Evolutionary conservation across 2,888 invertebrate species (phyloP).

Genomic region (Biston stratarius): DNA sequence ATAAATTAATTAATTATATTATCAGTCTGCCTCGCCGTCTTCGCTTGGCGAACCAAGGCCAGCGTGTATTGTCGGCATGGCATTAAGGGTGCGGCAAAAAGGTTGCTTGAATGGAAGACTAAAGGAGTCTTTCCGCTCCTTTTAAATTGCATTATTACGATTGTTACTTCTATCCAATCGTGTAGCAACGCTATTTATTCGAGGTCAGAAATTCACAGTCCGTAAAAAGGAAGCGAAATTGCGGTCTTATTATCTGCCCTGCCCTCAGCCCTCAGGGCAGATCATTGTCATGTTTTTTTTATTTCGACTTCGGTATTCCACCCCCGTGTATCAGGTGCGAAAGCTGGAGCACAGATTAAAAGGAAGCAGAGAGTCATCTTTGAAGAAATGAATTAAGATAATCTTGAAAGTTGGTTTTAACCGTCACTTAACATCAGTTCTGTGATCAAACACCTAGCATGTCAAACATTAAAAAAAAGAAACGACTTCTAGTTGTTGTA

Average conservation of each 20-base stretch:
- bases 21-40: too few relatives aligned
- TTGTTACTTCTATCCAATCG: constrained; percentile 10
- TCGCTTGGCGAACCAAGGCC: too few relatives aligned
- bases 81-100: not conserved
- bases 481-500: too few relatives aligned
- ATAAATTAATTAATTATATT: too few relatives aligned
- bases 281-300: constrained; percentile 38
- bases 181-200: constrained; percentile 4
- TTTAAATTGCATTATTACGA: not conserved
- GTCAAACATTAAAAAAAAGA: too few relatives aligned
- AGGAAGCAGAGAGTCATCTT: not conserved
- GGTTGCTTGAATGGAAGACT: not conserved
- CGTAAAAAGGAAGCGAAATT: constrained; percentile 21
- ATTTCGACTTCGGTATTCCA: constrained; percentile 30
- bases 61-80: too few relatives aligned
- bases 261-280: constrained; percentile 21
- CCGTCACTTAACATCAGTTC: too few relatives aligned
- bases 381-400: not conserved
- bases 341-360: constrained; percentile 5
- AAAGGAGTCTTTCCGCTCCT: not conserved
- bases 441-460: not conserved
- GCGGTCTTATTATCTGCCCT: constrained; percentile 20
- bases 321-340: constrained; percentile 35
- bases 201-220: constrained; percentile 16
- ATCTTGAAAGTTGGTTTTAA: too few relatives aligned